phyloP scores from a whole-genome alignment of 2,113 vertebrate genomes.

The Chascanopsetta lugubris region DNA sequence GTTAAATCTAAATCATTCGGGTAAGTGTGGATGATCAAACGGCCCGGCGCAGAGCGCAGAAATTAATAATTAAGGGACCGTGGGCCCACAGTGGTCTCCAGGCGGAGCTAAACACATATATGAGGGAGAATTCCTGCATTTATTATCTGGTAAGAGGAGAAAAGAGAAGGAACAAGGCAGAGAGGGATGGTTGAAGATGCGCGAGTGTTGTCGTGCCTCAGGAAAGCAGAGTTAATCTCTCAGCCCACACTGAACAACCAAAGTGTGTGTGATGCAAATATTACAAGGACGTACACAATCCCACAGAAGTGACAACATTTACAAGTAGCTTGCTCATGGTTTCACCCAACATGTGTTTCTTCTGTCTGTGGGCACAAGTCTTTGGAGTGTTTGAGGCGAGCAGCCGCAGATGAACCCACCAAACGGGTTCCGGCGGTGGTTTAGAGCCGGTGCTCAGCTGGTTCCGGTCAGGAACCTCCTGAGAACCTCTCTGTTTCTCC shows the following conservation, averaged over 20 bases:
- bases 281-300: conserved; percentile 13
- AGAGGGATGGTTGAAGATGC: conserved; percentile 25
- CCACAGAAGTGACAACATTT: too few species aligned
- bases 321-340: too few species aligned
- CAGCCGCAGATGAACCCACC: too few species aligned
- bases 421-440: too few species aligned
- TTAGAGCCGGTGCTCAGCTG: too few species aligned
- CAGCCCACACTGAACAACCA: conserved; percentile 12
- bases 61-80: conserved; percentile 81
- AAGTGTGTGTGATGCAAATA: conserved; percentile 45
- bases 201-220: conserved; percentile 33
- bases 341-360: too few species aligned
- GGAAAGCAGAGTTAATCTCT: conserved; percentile 49
- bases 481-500: too few species aligned
- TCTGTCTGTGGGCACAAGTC: too few species aligned
- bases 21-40: conserved; percentile 79
- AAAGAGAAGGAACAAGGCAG: conserved; percentile 34
- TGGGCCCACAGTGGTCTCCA: conserved; percentile 63
- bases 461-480: too few species aligned
- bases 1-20: conserved; percentile 75
- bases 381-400: too few species aligned
- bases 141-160: conserved; percentile 44
- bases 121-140: conserved; percentile 72
- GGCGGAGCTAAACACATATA: conserved; percentile 72
- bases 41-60: conserved; percentile 59